Evolutionary conservation across 2,888 invertebrate species (phyloP).

Genomic region (Nephrotoma guestfalica): DNA sequence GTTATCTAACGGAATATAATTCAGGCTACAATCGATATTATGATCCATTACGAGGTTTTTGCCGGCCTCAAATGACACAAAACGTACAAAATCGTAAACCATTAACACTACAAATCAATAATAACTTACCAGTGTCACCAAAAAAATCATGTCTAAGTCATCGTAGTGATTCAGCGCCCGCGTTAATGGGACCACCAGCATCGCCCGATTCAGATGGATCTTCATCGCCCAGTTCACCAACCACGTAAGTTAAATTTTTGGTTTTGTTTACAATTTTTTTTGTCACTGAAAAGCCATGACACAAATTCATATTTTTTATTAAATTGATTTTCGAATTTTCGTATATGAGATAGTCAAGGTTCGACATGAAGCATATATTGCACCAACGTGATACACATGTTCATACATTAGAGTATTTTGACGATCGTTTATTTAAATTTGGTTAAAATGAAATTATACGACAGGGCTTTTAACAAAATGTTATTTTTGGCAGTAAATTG

Average conservation of each 20-base stretch:
- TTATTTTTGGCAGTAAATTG: not conserved
- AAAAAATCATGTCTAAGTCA: slow-evolving; percentile 37
- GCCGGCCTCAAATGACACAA: slow-evolving; percentile 29
- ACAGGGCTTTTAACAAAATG: not conserved
- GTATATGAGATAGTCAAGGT: not conserved
- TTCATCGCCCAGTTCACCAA: not conserved
- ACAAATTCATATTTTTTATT: not conserved
- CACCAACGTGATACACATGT: not conserved
- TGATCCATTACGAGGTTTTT: slow-evolving; percentile 25
- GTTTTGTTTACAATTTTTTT: not conserved
- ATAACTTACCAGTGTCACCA: slow-evolving; percentile 29
- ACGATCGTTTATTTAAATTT: not conserved
- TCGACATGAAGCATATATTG: not conserved
- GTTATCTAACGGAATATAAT: slow-evolving; percentile 45
- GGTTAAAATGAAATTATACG: not conserved
- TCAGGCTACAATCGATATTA: slow-evolving; percentile 27
- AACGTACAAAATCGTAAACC: slow-evolving; percentile 14
- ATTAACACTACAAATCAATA: slow-evolving; percentile 23
- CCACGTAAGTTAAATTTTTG: not conserved
- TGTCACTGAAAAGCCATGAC: not conserved
- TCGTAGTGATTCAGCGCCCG: slow-evolving; percentile 14
- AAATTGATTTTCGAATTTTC: not conserved
- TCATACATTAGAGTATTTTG: not conserved
- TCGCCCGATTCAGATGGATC: not conserved
- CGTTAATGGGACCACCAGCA: not conserved